A percentile compares a stretch with the other conserved stretches of the same genome.
phyloP scores from a whole-genome alignment of 2,113 vertebrate species.

The Choloepus hoffmanni region DNA sequence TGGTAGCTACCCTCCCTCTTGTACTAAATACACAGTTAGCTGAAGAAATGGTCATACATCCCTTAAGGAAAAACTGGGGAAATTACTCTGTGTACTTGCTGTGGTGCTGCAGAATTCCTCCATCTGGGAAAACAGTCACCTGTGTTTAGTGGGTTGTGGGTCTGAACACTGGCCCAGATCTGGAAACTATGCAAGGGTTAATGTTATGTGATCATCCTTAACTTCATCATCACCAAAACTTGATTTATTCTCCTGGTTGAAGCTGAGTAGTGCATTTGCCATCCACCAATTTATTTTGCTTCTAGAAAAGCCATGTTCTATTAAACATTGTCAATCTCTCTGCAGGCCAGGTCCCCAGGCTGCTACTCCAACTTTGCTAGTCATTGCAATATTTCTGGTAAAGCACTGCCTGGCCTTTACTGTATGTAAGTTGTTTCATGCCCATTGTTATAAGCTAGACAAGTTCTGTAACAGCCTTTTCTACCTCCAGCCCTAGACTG shows the following conservation, averaged over 20 bases:
- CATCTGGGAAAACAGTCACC: not conserved
- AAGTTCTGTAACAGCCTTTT: not conserved
- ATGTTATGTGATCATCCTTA: not conserved
- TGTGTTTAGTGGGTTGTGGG: not conserved
- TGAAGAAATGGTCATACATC: not conserved
- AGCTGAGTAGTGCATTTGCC: not conserved
- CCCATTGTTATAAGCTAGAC: not conserved
- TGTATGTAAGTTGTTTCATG: not conserved
- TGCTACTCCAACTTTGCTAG: not conserved
- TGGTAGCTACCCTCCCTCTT: no score
- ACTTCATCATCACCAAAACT: not conserved
- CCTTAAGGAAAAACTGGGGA: not conserved
- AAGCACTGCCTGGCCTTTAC: not conserved
- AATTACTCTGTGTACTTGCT: fast-evolving
- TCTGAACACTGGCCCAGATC: not conserved
- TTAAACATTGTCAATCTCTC: not conserved
- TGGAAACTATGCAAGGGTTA: not conserved
- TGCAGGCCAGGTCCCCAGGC: not conserved
- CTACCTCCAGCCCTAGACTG: not conserved
- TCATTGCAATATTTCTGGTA: not conserved
- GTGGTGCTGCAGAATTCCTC: not conserved
- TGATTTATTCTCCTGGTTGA: not conserved
- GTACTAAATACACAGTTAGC: not conserved
- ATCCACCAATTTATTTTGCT: not conserved
- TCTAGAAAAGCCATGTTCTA: not conserved